phyloP scores from a whole-genome alignment of 2,888 invertebrate genomes.

The Liopterus haemorrhoidalis region DNA sequence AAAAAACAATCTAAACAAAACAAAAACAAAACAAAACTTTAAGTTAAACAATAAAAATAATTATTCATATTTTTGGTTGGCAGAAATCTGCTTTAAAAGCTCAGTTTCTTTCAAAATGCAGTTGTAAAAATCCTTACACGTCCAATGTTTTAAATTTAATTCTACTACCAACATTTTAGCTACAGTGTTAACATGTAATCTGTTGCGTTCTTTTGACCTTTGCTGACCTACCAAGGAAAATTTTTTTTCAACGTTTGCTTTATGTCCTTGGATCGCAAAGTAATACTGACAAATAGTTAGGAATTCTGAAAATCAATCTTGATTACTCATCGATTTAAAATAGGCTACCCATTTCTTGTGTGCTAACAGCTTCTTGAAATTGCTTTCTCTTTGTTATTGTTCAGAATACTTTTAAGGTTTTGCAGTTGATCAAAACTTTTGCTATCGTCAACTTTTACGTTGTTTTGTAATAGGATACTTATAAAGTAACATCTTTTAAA shows the following conservation, averaged over 20 bases:
- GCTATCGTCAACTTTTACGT: conserved; percentile 22
- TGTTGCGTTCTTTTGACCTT: conserved; percentile 17
- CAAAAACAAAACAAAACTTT: no score
- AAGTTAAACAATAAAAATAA: no score
- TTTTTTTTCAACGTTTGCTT: conserved; percentile 16
- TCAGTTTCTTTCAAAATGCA: conserved; percentile 18
- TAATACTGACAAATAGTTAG: no score
- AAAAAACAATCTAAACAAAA: no score
- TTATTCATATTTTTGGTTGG: conserved; percentile 17
- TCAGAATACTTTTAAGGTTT: conserved; percentile 18
- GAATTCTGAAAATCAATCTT: conserved; percentile 17
- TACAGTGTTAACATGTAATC: conserved; percentile 17
- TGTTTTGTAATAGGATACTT: conserved; percentile 21
- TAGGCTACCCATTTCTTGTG: conserved; percentile 20
- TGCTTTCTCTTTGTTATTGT: conserved; percentile 14
- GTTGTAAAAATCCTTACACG: conserved; percentile 16
- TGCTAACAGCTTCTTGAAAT: conserved; percentile 20
- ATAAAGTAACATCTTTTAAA: conserved; percentile 22
- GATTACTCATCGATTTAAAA: conserved; percentile 18
- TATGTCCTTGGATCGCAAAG: conserved; percentile 16
- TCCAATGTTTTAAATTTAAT: conserved; percentile 19
- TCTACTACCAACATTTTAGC: conserved; percentile 17
- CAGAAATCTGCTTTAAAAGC: conserved; percentile 18
- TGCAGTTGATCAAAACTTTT: conserved; percentile 26
- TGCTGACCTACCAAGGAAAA: conserved; percentile 16